Percentiles rank a stretch among this genome's conserved stretches.
Evolutionary conservation across 2,888 invertebrate genomes (phyloP).

Genomic region (Napeogenes inachia): DNA sequence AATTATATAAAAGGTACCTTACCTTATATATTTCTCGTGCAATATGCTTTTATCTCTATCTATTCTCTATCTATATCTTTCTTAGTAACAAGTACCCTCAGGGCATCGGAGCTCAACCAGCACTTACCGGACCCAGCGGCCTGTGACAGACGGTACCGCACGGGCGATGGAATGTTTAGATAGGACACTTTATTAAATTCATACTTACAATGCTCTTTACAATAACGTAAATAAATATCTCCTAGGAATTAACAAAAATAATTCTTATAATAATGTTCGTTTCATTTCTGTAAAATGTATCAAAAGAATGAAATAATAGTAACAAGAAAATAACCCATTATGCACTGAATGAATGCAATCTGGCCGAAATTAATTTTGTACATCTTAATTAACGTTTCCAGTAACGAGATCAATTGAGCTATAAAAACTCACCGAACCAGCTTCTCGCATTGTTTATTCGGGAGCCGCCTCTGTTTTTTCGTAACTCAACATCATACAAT

Average conservation of each 20-base stretch:
- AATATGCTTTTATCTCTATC: constrained; percentile 4
- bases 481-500: constrained; percentile 50
- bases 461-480: constrained; percentile 56
- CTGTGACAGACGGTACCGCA: constrained; percentile 65
- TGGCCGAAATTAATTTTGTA: constrained; percentile 17
- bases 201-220: not conserved
- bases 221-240: no score
- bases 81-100: constrained; percentile 29
- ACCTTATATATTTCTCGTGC: no score
- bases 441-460: constrained; percentile 24
- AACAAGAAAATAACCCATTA: constrained; percentile 8
- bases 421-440: constrained; percentile 23
- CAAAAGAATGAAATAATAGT: constrained; percentile 12
- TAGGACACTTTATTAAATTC: constrained; percentile 2
- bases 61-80: constrained; percentile 9
- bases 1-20: no score
- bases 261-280: no score
- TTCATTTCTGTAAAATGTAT: not conserved
- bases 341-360: not conserved
- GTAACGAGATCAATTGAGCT: constrained; percentile 16
- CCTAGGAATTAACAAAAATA: no score
- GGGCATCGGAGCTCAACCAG: constrained; percentile 53
- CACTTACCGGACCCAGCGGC: constrained; percentile 58
- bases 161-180: constrained; percentile 39
- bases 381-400: constrained; percentile 29